phyloP scores from a whole-genome alignment of 2,888 invertebrate genomes.

The Sceliomorpha sp. region DNA sequence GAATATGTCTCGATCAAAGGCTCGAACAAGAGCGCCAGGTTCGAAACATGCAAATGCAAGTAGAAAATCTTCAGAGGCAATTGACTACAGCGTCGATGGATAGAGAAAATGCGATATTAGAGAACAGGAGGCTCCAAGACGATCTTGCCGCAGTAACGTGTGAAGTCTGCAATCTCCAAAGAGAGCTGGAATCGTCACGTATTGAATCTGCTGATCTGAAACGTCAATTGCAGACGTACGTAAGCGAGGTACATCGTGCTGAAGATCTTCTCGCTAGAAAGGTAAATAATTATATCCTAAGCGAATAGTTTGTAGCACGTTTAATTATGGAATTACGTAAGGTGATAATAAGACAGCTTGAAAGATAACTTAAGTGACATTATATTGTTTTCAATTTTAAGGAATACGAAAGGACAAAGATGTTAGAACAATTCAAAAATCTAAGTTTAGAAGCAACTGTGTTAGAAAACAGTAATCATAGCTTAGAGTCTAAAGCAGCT shows the following conservation, averaged over 20 bases:
- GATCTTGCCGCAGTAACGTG: slow-evolving; percentile 85
- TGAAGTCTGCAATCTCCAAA: slow-evolving; percentile 84
- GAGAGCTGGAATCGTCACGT: slow-evolving; percentile 86
- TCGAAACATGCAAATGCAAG: slow-evolving; percentile 79
- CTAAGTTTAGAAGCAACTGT: slow-evolving; percentile 89
- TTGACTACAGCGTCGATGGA: slow-evolving; percentile 82
- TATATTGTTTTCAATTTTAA: too few relatives aligned
- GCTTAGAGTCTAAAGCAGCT: slow-evolving; percentile 88
- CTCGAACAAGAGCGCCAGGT: slow-evolving; percentile 72
- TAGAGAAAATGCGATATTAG: slow-evolving; percentile 83
- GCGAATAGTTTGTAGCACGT: background rate
- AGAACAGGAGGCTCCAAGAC: slow-evolving; percentile 88
- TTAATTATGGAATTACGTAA: too few relatives aligned
- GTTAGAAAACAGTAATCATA: slow-evolving; percentile 89
- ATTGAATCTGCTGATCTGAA: slow-evolving; percentile 88
- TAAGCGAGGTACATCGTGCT: slow-evolving; percentile 89
- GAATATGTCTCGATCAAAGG: slow-evolving; percentile 70
- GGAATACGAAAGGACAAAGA: slow-evolving; percentile 89
- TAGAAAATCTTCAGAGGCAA: slow-evolving; percentile 83
- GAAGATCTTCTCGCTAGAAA: slow-evolving; percentile 88
- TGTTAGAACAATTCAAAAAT: slow-evolving; percentile 90
- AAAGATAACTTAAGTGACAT: too few relatives aligned
- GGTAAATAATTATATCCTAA: slow-evolving; percentile 73
- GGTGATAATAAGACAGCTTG: too few relatives aligned
- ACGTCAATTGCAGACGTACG: slow-evolving; percentile 89